phyloP scores from a whole-genome alignment of 2,797 vertebrate genomes.

The Prunella strophiata region DNA sequence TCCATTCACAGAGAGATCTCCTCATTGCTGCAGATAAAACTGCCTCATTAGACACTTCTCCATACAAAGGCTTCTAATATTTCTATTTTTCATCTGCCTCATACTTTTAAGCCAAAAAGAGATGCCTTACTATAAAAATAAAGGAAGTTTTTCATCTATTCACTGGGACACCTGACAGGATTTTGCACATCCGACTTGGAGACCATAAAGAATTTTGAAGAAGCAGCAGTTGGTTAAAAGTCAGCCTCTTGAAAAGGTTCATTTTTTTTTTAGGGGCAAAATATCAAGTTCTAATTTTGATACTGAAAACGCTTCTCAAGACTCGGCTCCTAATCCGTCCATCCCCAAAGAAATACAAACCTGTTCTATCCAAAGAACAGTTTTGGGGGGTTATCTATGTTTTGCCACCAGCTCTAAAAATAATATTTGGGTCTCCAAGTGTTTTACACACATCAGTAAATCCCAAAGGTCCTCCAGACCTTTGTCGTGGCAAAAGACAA shows the following conservation, averaged over 20 bases:
- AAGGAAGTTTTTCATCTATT: slow-evolving; percentile 7
- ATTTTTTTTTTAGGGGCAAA: background rate
- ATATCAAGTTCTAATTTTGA: background rate
- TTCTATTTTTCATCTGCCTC: slow-evolving; percentile 14
- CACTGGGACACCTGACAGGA: background rate
- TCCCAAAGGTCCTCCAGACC: background rate
- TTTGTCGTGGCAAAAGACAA: rapidly evolving
- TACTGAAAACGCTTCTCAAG: background rate
- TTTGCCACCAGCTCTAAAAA: background rate
- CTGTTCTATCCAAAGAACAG: background rate
- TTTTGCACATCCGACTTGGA: background rate
- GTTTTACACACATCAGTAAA: background rate
- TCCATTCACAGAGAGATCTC: background rate
- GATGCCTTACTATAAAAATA: background rate
- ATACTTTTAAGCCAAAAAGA: background rate
- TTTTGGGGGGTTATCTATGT: background rate
- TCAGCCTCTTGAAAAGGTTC: background rate
- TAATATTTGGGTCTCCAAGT: rapidly evolving
- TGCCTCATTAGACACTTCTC: slow-evolving; percentile 27
- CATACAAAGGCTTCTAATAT: background rate
- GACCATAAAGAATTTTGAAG: background rate
- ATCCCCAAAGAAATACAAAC: background rate
- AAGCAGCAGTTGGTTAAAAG: background rate
- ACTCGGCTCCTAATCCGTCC: background rate
- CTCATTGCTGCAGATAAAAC: slow-evolving; percentile 8